These are phyloP conservation scores for Rhynchonycteris naso DNA, from an alignment of 2,797 vertebrate species.

Conservation along the genomic window DNA sequence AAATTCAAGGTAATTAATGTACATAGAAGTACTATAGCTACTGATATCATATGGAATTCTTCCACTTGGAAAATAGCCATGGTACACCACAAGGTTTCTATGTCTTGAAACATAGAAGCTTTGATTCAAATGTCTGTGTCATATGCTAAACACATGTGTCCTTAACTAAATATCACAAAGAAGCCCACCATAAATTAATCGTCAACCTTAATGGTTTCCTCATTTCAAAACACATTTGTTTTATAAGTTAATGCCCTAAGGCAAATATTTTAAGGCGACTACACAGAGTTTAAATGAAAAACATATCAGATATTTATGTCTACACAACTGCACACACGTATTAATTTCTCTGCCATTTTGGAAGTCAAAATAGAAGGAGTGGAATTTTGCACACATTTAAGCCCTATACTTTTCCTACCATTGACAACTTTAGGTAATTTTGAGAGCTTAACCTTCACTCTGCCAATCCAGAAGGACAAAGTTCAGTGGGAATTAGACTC, in stretches of 20 bases:
- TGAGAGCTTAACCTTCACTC: background rate
- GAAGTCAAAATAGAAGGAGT: conserved; percentile 46
- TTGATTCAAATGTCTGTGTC: conserved; percentile 73
- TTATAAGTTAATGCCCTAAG: conserved; percentile 62
- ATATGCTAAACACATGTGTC: conserved; percentile 79
- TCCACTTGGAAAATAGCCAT: conserved; percentile 38
- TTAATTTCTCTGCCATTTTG: conserved; percentile 23
- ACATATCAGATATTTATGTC: conserved; percentile 41
- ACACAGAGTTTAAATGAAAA: conserved; percentile 75
- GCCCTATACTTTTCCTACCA: background rate
- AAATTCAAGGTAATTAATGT: conserved; percentile 19
- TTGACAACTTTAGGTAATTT: background rate
- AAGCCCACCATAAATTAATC: conserved; percentile 73
- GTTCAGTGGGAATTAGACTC: background rate
- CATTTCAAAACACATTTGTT: conserved; percentile 76
- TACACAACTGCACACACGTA: background rate
- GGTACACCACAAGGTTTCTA: conserved; percentile 38
- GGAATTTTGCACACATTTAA: background rate
- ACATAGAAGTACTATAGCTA: background rate
- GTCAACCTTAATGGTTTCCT: conserved; percentile 75
- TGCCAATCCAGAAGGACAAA: background rate
- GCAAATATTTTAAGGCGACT: conserved; percentile 73
- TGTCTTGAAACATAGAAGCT: conserved; percentile 64
- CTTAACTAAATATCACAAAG: conserved; percentile 69
- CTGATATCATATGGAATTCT: conserved; percentile 25